phyloP scores from a whole-genome alignment of 2,113 vertebrate genomes.

The Butorides virescens region DNA sequence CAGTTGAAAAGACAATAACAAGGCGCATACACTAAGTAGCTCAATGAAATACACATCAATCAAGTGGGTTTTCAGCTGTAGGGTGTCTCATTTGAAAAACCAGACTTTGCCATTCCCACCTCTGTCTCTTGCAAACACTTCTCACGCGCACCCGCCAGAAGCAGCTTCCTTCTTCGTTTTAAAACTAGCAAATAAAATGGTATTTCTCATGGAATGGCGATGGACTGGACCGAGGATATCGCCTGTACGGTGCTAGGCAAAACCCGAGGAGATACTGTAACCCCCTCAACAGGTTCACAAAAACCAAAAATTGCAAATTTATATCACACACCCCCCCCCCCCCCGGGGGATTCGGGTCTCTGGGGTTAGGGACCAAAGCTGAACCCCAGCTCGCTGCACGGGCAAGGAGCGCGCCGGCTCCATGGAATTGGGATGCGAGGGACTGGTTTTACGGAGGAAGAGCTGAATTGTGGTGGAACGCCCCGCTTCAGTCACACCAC shows the following conservation, averaged over 20 bases:
- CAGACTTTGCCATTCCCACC: not conserved
- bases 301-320: not conserved
- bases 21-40: not conserved
- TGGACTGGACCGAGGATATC: no score
- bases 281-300: not conserved
- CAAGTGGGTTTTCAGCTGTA: not conserved
- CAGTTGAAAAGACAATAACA: constrained; percentile 25
- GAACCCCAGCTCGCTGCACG: not conserved
- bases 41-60: constrained; percentile 7
- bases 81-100: not conserved
- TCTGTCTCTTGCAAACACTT: not conserved
- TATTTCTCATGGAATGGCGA: not conserved
- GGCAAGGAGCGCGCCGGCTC: rapidly evolving
- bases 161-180: not conserved
- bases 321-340: no score
- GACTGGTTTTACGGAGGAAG: not conserved
- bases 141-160: rapidly evolving
- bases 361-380: not conserved
- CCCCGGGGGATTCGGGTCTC: not conserved
- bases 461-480: not conserved
- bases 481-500: not conserved
- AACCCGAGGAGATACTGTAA: not conserved
- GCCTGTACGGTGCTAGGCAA: not conserved
- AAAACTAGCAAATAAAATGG: not conserved
- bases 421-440: not conserved